These are phyloP conservation scores for Mizuhopecten yessoensis DNA, from an alignment of 1,140 invertebrate genomes.

Conservation along the genomic window DNA sequence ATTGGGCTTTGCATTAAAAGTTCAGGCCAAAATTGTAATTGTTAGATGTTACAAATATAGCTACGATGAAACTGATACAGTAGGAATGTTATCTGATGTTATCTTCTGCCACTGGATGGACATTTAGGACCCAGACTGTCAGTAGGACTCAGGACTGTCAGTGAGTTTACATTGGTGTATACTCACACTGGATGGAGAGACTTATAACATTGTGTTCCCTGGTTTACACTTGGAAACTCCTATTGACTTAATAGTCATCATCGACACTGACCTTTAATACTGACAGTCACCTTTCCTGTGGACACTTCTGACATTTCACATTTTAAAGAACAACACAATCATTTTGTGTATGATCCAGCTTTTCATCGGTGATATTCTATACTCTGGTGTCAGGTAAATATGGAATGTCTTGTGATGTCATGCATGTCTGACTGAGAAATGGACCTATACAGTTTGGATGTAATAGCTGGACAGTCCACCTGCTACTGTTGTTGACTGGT, in stretches of 20 bases:
- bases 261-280: neutral
- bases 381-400: neutral
- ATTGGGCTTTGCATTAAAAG: neutral
- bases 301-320: neutral
- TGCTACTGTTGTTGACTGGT: too few species aligned
- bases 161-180: neutral
- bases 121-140: neutral
- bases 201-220: too few species aligned
- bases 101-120: conserved; percentile 7
- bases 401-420: too few species aligned
- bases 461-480: too few species aligned
- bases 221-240: too few species aligned
- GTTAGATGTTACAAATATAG: neutral
- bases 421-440: too few species aligned
- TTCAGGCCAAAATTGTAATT: neutral
- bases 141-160: too few species aligned
- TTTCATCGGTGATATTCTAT: neutral
- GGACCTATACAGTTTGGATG: too few species aligned
- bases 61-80: neutral
- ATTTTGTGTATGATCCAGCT: neutral
- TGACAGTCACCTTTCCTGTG: too few species aligned
- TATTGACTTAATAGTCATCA: neutral
- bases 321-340: too few species aligned
- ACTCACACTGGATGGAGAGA: neutral
- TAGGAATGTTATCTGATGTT: conserved; percentile 34